These are phyloP conservation scores for Dascillus cervinus DNA, from an alignment of 2,888 invertebrate genomes.

Conservation along the genomic window DNA sequence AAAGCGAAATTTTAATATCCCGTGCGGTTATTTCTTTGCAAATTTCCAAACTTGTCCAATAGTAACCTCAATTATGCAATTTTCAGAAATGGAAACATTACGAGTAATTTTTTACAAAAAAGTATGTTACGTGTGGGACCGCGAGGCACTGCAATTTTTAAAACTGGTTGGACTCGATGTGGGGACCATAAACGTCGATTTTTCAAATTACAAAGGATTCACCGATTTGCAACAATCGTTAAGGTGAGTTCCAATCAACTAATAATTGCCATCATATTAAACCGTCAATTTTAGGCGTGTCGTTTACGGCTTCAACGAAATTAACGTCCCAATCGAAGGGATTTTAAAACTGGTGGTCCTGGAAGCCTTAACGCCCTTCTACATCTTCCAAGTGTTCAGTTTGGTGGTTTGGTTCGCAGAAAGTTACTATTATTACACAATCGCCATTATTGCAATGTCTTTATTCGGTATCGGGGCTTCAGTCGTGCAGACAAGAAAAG, in stretches of 20 bases:
- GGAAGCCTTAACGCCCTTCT: slow-evolving; percentile 91
- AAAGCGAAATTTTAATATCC: not conserved
- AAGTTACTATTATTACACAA: slow-evolving; percentile 80
- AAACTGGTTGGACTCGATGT: slow-evolving; percentile 68
- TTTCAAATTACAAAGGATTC: slow-evolving; percentile 56
- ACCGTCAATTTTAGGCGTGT: slow-evolving; percentile 51
- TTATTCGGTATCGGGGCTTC: slow-evolving; percentile 75
- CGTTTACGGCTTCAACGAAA: slow-evolving; percentile 78
- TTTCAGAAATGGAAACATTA: slow-evolving; percentile 37
- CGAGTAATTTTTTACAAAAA: slow-evolving; percentile 76
- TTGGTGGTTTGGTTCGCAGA: slow-evolving; percentile 83
- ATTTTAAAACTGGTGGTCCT: slow-evolving; percentile 64
- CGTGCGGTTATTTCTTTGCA: not conserved
- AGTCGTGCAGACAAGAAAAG: slow-evolving; percentile 76
- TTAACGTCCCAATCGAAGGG: slow-evolving; percentile 70
- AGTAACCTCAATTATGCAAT: not conserved
- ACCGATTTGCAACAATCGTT: slow-evolving; percentile 51
- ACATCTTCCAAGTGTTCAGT: slow-evolving; percentile 91
- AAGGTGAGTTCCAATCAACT: slow-evolving; percentile 44
- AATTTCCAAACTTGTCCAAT: too few species aligned
- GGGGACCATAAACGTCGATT: slow-evolving; percentile 53
- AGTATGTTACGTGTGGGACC: slow-evolving; percentile 76
- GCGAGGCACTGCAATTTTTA: slow-evolving; percentile 55
- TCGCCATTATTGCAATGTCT: slow-evolving; percentile 79
- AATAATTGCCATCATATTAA: slow-evolving; percentile 1